These are phyloP conservation scores for Peromyscus aztecus DNA, from an alignment of 2,797 vertebrate species.

Conservation along the genomic window DNA sequence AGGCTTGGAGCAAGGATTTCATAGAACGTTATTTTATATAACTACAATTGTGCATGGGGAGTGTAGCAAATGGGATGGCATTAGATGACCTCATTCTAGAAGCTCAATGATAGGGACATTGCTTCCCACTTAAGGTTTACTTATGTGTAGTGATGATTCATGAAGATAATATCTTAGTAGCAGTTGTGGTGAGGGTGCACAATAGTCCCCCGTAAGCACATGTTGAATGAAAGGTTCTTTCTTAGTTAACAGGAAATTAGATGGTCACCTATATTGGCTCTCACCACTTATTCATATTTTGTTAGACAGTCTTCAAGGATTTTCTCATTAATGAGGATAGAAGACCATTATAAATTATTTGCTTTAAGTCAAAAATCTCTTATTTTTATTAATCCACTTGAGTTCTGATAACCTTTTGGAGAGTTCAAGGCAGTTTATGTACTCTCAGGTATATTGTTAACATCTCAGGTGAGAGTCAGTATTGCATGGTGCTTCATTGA, in stretches of 20 bases:
- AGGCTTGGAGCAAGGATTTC: background rate
- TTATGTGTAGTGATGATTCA: conserved; percentile 43
- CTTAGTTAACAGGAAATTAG: background rate
- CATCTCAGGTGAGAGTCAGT: background rate
- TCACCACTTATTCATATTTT: background rate
- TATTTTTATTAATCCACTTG: background rate
- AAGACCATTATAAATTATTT: conserved; percentile 24
- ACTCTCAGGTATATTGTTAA: background rate
- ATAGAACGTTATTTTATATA: conserved; percentile 69
- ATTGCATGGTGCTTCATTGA: background rate
- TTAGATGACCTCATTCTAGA: conserved; percentile 25
- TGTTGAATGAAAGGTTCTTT: background rate
- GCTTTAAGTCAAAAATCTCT: conserved; percentile 40
- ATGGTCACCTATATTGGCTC: background rate
- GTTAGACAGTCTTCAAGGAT: background rate
- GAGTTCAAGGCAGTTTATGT: background rate
- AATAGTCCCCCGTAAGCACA: background rate
- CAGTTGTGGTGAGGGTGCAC: background rate
- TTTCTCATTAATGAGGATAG: conserved; percentile 30
- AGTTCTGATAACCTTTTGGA: background rate
- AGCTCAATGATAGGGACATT: conserved; percentile 38
- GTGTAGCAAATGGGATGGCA: conserved; percentile 35
- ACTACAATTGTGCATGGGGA: conserved; percentile 25
- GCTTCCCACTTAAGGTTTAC: conserved; percentile 57
- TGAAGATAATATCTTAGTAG: background rate